A percentile compares a stretch with the other conserved stretches of the same genome.
Evolutionary conservation across 2,113 vertebrate genomes (phyloP).

Genomic region (Coracopsis vasa): DNA sequence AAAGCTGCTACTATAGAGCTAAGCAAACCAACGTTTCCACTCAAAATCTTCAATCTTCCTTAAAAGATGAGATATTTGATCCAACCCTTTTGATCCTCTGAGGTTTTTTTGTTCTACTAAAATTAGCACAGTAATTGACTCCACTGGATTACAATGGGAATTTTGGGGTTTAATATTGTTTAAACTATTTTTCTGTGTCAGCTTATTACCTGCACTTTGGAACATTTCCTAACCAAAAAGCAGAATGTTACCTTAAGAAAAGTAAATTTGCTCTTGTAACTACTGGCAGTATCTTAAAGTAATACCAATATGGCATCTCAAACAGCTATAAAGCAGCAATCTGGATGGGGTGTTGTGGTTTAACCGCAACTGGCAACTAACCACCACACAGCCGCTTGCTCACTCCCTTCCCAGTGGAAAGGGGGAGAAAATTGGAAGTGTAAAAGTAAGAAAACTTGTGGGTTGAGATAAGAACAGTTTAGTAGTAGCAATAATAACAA

Average conservation of each 20-base stretch:
- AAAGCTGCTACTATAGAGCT: not conserved
- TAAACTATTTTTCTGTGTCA: not conserved
- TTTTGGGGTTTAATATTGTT: not conserved
- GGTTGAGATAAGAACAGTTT: not conserved
- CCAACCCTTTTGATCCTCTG: not conserved
- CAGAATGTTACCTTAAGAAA: not conserved
- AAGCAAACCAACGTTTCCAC: not conserved
- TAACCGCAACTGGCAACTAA: not conserved
- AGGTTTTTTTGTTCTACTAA: not conserved
- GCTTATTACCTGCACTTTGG: not conserved
- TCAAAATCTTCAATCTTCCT: not conserved
- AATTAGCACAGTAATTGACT: not conserved
- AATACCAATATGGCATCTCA: not conserved
- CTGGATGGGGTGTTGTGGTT: not conserved
- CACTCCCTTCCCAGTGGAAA: not conserved
- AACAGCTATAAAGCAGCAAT: not conserved
- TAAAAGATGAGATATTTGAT: not conserved
- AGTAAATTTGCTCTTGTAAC: not conserved
- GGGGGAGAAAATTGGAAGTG: not conserved
- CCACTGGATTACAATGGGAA: not conserved
- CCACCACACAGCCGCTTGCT: not conserved
- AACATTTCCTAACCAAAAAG: not conserved
- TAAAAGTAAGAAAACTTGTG: not conserved
- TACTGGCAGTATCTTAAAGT: not conserved
- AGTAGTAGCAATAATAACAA: not conserved